Percentiles rank a stretch among this genome's conserved stretches.
Evolutionary conservation across 1,140 invertebrate genomes (phyloP).

Genomic region (Calosoma granatense): DNA sequence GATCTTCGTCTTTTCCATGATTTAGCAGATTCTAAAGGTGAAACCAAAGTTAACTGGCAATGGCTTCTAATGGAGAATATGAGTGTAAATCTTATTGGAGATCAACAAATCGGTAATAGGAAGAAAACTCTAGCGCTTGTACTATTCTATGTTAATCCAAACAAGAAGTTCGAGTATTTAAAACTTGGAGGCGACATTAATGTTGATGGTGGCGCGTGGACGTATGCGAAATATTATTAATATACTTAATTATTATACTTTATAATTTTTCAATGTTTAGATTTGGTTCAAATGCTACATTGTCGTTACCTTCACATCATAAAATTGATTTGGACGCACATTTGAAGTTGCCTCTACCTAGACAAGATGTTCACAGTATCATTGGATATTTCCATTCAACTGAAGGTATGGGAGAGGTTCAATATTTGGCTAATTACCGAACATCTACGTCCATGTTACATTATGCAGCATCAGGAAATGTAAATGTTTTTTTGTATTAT

Average conservation of each 20-base stretch:
- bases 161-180: constrained; percentile 36
- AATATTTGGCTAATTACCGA: constrained; percentile 39
- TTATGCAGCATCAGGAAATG: background rate
- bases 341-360: constrained; percentile 48
- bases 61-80: constrained; percentile 36
- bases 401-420: constrained; percentile 29
- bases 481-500: constrained; percentile 1
- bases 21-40: constrained; percentile 20
- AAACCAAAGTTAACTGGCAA: constrained; percentile 22
- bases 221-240: constrained; percentile 27
- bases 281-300: constrained; percentile 45
- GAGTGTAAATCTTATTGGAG: constrained; percentile 32
- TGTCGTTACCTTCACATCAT: constrained; percentile 36
- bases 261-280: no score
- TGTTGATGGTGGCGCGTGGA: constrained; percentile 41
- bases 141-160: constrained; percentile 41
- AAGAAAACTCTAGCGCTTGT: constrained; percentile 26
- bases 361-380: constrained; percentile 49
- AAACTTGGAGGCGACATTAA: constrained; percentile 41
- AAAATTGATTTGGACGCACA: constrained; percentile 41
- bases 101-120: constrained; percentile 24
- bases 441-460: constrained; percentile 28
- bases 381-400: constrained; percentile 37
- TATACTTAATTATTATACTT: no score
- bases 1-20: constrained; percentile 11